phyloP scores from a whole-genome alignment of 2,888 invertebrate genomes.

The Pseudeuparius sepicola region DNA sequence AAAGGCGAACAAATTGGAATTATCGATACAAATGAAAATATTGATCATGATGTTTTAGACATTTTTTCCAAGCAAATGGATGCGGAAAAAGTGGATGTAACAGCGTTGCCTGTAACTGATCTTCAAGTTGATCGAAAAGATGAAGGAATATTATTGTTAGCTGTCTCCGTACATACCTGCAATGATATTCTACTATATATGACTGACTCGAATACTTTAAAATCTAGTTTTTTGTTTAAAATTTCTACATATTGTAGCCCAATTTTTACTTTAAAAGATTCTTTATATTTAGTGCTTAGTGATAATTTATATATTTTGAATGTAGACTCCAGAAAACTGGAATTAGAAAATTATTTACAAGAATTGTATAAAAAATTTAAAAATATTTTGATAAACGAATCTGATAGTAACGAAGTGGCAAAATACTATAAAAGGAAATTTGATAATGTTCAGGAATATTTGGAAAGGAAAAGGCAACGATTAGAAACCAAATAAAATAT shows the following conservation, averaged over 20 bases:
- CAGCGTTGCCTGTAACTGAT: conserved; percentile 44
- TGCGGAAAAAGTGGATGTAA: conserved; percentile 47
- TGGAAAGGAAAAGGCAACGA: conserved; percentile 63
- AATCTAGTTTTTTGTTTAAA: conserved; percentile 24
- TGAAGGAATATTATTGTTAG: conserved; percentile 39
- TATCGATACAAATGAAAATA: conserved; percentile 41
- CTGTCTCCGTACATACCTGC: conserved; percentile 43
- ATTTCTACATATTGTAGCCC: too few species aligned
- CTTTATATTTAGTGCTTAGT: conserved; percentile 13
- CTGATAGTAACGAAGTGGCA: conserved; percentile 39
- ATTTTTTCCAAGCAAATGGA: conserved; percentile 39
- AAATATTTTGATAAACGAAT: background rate
- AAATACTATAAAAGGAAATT: conserved; percentile 66
- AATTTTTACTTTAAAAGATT: too few species aligned
- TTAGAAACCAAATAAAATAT: conserved; percentile 43
- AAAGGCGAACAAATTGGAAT: conserved; percentile 47
- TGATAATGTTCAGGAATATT: conserved; percentile 72
- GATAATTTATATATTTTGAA: conserved; percentile 19
- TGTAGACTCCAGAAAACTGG: background rate
- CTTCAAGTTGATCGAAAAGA: conserved; percentile 32
- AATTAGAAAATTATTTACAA: background rate
- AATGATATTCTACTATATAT: conserved; percentile 36
- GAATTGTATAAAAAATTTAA: too few species aligned
- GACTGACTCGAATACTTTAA: conserved; percentile 32
- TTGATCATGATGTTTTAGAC: conserved; percentile 30